These are phyloP conservation scores for Masnerella sp. DNA, from an alignment of 2,888 invertebrate genomes.

Conservation along the genomic window DNA sequence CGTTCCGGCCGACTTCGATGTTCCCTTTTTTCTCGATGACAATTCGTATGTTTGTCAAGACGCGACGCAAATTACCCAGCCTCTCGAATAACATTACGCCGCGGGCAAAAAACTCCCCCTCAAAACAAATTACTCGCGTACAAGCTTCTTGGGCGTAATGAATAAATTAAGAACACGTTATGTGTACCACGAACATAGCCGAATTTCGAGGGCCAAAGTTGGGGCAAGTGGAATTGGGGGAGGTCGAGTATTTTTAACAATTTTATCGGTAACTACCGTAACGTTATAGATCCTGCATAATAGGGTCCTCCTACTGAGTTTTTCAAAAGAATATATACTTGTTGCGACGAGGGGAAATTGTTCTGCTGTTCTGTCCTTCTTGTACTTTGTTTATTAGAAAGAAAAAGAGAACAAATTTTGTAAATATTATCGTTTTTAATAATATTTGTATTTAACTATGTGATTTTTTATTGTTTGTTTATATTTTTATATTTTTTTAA, in stretches of 20 bases:
- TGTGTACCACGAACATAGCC: conserved; percentile 18
- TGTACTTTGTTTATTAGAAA: too few relatives aligned
- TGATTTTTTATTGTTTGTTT: too few relatives aligned
- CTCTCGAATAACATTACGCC: conserved; percentile 9
- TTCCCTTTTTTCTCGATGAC: too few relatives aligned
- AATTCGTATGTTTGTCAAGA: conserved; percentile 26
- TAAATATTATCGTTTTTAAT: too few relatives aligned
- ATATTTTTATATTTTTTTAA: too few relatives aligned
- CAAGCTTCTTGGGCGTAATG: conserved; percentile 17
- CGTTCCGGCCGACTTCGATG: too few relatives aligned
- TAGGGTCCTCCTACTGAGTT: not conserved
- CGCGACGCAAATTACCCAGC: conserved; percentile 28
- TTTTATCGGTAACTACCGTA: conserved; percentile 18
- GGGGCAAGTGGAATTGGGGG: conserved; percentile 1
- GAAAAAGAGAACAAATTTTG: too few relatives aligned
- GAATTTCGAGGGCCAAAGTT: conserved; percentile 17
- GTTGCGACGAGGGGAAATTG: not conserved
- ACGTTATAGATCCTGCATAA: conserved; percentile 9
- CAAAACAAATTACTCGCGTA: conserved; percentile 16
- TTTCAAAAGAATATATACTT: conserved; percentile 4
- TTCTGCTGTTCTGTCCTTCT: too few relatives aligned
- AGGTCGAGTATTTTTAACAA: not conserved
- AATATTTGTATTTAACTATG: too few relatives aligned
- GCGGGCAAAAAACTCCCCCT: conserved; percentile 17
- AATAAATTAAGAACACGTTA: conserved; percentile 36